Evolutionary conservation across 2,888 invertebrate genomes (phyloP).

Genomic region (Colostygia pectinataria): DNA sequence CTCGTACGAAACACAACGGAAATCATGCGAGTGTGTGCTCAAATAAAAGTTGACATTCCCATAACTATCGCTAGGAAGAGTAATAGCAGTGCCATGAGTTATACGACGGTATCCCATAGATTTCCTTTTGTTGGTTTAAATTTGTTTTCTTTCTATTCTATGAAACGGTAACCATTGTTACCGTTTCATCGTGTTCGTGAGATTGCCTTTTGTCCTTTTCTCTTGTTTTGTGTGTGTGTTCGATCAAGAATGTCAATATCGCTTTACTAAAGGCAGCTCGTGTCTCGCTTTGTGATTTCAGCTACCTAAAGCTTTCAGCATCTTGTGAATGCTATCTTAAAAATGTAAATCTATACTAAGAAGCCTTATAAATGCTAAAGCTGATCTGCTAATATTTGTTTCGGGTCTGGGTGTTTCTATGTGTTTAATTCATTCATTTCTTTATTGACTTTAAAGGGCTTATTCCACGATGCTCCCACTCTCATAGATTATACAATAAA

Average conservation of each 20-base stretch:
- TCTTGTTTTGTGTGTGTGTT: conserved; percentile 3
- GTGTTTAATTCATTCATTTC: no score
- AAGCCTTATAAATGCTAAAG: no score
- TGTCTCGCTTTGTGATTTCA: conserved; percentile 2
- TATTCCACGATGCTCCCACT: no score
- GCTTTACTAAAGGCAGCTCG: not conserved
- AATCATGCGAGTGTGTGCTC: conserved; percentile 33
- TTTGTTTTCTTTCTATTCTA: conserved; percentile 27
- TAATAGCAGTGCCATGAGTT: conserved; percentile 44
- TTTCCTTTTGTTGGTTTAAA: conserved; percentile 39
- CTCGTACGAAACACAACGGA: conserved; percentile 28
- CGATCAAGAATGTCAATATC: conserved; percentile 13
- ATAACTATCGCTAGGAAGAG: conserved; percentile 38
- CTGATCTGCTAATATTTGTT: no score
- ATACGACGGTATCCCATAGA: conserved; percentile 38
- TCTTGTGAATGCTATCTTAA: not conserved
- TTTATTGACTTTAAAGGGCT: no score
- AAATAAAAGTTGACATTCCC: conserved; percentile 46
- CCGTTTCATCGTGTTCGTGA: conserved; percentile 6
- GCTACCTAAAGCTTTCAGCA: not conserved
- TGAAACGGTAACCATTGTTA: conserved; percentile 18
- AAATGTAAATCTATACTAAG: no score
- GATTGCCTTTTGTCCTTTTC: conserved; percentile 15
- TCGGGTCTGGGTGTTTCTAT: no score
- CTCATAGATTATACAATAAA: no score